Evolutionary conservation across 2,113 vertebrate species (phyloP).

Genomic region (Coturnix japonica): DNA sequence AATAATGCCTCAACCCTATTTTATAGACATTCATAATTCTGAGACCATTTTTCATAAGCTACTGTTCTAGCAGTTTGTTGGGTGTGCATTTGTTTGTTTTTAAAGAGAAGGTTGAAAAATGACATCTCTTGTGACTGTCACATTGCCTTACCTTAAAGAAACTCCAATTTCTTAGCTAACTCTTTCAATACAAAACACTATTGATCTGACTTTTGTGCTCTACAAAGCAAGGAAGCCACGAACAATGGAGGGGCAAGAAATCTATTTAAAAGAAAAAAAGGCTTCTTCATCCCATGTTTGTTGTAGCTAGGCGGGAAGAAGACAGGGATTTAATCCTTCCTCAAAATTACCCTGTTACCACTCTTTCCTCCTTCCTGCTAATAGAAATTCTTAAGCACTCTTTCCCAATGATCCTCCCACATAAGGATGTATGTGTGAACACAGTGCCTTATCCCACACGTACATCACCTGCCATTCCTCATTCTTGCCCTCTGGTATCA

Average conservation of each 20-base stretch:
- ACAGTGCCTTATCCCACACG: neutral
- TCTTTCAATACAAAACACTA: neutral
- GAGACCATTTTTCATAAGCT: neutral
- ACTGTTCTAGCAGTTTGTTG: neutral
- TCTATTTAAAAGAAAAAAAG: neutral
- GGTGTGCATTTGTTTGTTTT: neutral
- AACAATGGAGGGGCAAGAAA: neutral
- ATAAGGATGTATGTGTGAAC: neutral
- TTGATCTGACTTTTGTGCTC: neutral
- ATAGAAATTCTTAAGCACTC: neutral
- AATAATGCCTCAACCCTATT: neutral
- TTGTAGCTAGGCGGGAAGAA: neutral
- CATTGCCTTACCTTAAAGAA: neutral
- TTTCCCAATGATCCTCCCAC: neutral
- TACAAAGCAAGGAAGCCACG: neutral
- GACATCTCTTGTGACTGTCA: no score
- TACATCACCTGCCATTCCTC: neutral
- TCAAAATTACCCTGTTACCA: no score
- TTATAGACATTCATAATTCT: neutral
- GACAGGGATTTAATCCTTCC: neutral
- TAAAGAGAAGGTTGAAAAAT: neutral
- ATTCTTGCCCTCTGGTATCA: neutral
- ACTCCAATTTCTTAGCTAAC: neutral
- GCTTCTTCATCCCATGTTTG: neutral
- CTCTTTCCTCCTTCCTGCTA: neutral